Evolutionary conservation across 1,140 invertebrate species (phyloP).

Genomic region (Diabrotica virgifera): DNA sequence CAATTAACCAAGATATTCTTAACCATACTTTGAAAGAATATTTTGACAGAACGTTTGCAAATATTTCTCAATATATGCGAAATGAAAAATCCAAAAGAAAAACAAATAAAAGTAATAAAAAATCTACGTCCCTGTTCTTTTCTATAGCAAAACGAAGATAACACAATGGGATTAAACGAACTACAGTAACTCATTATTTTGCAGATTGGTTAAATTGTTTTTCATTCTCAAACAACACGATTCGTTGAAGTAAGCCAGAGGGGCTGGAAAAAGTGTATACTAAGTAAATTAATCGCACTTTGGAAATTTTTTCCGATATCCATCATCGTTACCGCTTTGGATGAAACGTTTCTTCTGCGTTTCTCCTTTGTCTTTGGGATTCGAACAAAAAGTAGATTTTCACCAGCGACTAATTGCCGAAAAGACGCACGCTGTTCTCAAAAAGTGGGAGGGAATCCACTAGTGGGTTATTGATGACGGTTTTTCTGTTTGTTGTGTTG

Average conservation of each 20-base stretch:
- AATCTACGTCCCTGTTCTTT: background rate
- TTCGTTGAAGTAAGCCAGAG: background rate
- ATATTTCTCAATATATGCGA: too few species aligned
- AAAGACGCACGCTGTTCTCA: slow-evolving; percentile 7
- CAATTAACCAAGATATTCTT: too few species aligned
- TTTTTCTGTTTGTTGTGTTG: too few species aligned
- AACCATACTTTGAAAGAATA: too few species aligned
- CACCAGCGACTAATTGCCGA: slow-evolving; percentile 14
- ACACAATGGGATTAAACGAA: slow-evolving; percentile 8
- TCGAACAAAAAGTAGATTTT: slow-evolving; percentile 12
- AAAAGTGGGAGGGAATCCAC: background rate
- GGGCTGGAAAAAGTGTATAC: background rate
- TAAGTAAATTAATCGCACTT: slow-evolving; percentile 9
- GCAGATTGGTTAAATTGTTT: slow-evolving; percentile 14
- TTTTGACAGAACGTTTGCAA: too few species aligned
- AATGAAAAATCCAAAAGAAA: too few species aligned
- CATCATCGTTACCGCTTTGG: slow-evolving; percentile 7
- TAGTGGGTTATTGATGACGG: too few species aligned
- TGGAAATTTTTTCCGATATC: slow-evolving; percentile 7
- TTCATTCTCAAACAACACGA: slow-evolving; percentile 6
- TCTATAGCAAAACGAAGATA: background rate
- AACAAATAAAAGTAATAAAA: too few species aligned
- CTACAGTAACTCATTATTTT: slow-evolving; percentile 10
- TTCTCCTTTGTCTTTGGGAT: slow-evolving; percentile 4
- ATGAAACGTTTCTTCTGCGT: slow-evolving; percentile 2